These are phyloP conservation scores for Discoglossus pictus DNA, from an alignment of 2,797 vertebrate genomes.

Conservation along the genomic window DNA sequence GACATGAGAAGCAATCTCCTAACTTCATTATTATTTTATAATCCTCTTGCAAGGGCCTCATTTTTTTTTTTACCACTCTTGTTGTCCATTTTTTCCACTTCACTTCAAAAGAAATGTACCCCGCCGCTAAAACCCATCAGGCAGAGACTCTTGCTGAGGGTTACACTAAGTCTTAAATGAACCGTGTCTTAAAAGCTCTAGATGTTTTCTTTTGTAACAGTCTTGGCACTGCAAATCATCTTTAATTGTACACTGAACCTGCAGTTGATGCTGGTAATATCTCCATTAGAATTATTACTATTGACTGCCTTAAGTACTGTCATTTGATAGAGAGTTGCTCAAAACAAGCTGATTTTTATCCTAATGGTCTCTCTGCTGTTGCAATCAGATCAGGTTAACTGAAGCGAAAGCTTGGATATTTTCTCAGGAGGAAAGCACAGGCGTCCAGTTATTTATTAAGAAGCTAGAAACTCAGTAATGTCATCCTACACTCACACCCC, in stretches of 20 bases:
- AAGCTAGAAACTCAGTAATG: not conserved
- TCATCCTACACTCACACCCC: slow-evolving; percentile 8
- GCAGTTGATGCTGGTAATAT: slow-evolving; percentile 44
- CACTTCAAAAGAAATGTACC: slow-evolving; percentile 4
- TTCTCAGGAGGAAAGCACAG: slow-evolving; percentile 26
- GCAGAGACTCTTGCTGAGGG: slow-evolving; percentile 1
- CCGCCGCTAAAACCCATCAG: slow-evolving; percentile 1
- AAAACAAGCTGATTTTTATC: slow-evolving; percentile 44
- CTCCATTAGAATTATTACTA: slow-evolving; percentile 50
- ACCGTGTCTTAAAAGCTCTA: slow-evolving; percentile 24
- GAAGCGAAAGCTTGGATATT: slow-evolving; percentile 38
- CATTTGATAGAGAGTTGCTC: slow-evolving; percentile 48
- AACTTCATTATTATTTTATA: no score
- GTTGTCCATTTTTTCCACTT: no score
- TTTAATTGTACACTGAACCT: slow-evolving; percentile 45
- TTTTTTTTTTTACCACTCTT: no score
- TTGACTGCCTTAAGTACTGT: slow-evolving; percentile 49
- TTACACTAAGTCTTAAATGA: slow-evolving; percentile 2
- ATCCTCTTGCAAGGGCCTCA: no score
- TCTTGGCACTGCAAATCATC: slow-evolving; percentile 29
- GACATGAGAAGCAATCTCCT: no score
- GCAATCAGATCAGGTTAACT: slow-evolving; percentile 50
- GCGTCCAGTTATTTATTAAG: slow-evolving; percentile 22
- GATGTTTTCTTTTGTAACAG: slow-evolving; percentile 26
- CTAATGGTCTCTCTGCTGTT: slow-evolving; percentile 40